Evolutionary conservation across 1,140 invertebrate species (phyloP).

Genomic region (Hyles euphorbiae): DNA sequence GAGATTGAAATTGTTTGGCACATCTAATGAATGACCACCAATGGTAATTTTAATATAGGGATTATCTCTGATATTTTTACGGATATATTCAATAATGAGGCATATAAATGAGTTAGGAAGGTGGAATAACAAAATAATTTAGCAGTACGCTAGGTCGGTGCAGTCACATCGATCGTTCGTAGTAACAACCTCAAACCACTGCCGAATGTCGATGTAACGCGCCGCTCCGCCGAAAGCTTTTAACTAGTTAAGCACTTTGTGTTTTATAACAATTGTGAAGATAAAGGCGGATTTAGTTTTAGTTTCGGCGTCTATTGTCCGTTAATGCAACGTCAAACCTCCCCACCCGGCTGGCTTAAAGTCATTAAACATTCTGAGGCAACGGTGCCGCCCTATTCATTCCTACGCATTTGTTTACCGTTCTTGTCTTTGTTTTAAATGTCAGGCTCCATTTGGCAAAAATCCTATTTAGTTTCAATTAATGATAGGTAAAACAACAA

Average conservation of each 20-base stretch:
- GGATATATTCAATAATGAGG: too few species aligned
- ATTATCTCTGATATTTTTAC: too few species aligned
- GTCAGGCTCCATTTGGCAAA: slow-evolving; percentile 8
- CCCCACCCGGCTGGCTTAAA: slow-evolving; percentile 39
- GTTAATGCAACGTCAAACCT: slow-evolving; percentile 55
- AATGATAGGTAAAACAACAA: not conserved
- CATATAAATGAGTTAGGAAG: too few species aligned
- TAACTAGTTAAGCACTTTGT: slow-evolving; percentile 55
- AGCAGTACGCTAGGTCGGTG: not conserved
- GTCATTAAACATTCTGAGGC: slow-evolving; percentile 54
- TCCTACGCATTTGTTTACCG: slow-evolving; percentile 28
- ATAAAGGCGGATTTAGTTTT: slow-evolving; percentile 58
- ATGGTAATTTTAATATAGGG: too few species aligned
- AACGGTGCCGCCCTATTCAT: slow-evolving; percentile 45
- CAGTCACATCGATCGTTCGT: slow-evolving; percentile 19
- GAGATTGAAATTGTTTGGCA: too few species aligned
- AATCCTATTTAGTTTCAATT: slow-evolving; percentile 6
- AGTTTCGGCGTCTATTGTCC: slow-evolving; percentile 57
- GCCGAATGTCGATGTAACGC: slow-evolving; percentile 29
- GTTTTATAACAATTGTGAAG: slow-evolving; percentile 58
- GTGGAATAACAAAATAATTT: too few species aligned
- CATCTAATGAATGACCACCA: too few species aligned
- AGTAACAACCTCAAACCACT: slow-evolving; percentile 19
- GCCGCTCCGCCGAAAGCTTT: slow-evolving; percentile 44
- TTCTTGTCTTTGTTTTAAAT: slow-evolving; percentile 18